Evolutionary conservation across 2,888 invertebrate species (phyloP).

Genomic region (Geophilus truncorum): DNA sequence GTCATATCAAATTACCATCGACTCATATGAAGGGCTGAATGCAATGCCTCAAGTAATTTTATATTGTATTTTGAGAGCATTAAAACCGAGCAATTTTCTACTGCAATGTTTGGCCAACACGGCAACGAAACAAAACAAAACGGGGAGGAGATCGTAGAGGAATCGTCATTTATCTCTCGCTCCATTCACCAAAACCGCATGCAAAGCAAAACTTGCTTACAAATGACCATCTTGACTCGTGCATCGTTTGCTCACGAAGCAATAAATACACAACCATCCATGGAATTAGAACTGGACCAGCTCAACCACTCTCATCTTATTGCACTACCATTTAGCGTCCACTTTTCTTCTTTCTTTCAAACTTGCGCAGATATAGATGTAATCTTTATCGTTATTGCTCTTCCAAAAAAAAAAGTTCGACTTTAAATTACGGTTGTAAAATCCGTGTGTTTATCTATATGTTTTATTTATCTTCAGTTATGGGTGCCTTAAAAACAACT

Average conservation of each 20-base stretch:
- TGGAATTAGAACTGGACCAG: background rate
- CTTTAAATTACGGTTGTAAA: background rate
- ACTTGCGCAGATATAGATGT: background rate
- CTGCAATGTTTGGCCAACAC: background rate
- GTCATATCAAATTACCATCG: conserved; percentile 13
- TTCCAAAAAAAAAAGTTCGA: background rate
- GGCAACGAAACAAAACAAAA: conserved; percentile 2
- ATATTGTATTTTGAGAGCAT: background rate
- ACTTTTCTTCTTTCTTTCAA: background rate
- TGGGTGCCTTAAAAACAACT: no score
- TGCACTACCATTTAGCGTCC: conserved; percentile 2
- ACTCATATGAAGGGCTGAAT: background rate
- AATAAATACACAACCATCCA: conserved; percentile 3
- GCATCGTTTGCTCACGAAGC: conserved; percentile 13
- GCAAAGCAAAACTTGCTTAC: conserved; percentile 27
- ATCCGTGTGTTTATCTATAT: background rate
- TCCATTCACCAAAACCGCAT: conserved; percentile 25
- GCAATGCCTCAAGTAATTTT: background rate
- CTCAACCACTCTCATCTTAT: background rate
- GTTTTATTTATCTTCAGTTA: background rate
- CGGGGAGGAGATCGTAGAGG: no score
- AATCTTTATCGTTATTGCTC: background rate
- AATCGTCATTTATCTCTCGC: conserved; percentile 17
- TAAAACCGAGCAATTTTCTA: background rate
- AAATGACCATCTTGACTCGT: conserved; percentile 21